These are phyloP conservation scores for Gandaritis pyraliata DNA, from an alignment of 2,888 invertebrate species.

Conservation along the genomic window DNA sequence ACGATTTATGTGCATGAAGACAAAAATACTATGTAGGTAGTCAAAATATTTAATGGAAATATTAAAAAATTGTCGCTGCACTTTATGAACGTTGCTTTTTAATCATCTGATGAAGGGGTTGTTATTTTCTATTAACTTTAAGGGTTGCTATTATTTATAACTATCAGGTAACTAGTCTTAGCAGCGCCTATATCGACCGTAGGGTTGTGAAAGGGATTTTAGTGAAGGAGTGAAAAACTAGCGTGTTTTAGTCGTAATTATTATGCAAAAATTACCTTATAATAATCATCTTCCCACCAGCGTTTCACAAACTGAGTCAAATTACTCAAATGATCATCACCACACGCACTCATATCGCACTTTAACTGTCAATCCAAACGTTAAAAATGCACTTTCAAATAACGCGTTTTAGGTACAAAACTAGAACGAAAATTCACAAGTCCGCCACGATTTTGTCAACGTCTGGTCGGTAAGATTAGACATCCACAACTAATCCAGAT, in stretches of 20 bases:
- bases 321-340: conserved; percentile 60
- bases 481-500: conserved; percentile 54
- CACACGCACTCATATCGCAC: conserved; percentile 52
- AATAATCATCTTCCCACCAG: conserved; percentile 73
- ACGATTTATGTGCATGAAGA: neutral
- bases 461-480: conserved; percentile 47
- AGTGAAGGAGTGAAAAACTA: too few species aligned
- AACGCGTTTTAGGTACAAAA: neutral
- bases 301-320: conserved; percentile 68
- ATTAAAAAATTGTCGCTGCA: too few species aligned
- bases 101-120: too few species aligned
- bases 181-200: too few species aligned
- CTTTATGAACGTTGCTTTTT: too few species aligned
- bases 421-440: neutral
- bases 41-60: too few species aligned
- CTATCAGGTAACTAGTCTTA: too few species aligned
- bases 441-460: conserved; percentile 14
- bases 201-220: too few species aligned
- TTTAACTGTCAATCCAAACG: neutral
- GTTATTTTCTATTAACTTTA: too few species aligned
- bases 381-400: conserved; percentile 2
- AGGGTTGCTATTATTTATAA: too few species aligned
- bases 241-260: too few species aligned
- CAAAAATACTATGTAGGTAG: neutral
- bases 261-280: conserved; percentile 55